Evolutionary conservation across 2,797 vertebrate species (phyloP), one percentile per base, ranked within the genome.

Genomic region (Enteromius unitaeniatus): DNA sequence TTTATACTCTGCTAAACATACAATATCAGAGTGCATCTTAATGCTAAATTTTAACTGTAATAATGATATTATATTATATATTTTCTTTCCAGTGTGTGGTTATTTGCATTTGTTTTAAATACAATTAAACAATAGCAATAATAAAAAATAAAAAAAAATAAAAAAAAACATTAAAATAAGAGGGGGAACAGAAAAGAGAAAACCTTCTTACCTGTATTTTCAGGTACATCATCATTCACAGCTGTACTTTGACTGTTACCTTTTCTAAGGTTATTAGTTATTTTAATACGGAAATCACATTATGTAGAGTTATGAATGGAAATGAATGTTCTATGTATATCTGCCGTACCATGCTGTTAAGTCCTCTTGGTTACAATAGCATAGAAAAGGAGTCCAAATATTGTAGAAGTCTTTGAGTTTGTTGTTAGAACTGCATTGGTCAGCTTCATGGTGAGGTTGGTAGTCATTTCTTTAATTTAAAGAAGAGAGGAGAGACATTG

Each of bases 401-500:
- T 45, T 42, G 28, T 77, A 28, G 6, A 45, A 62, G 8, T 77
- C 15, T 45, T 45, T 76, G 7, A 28, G 8, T 37, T 67, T 65
- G 10, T n/a, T n/a, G n/a, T n/a, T n/a, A n/a, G n/a, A 31, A 64
- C n/a, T 7, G 2, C 6, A 4, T 19, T 65, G 6, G 26, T 64
- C 40, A 78, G 15, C 14, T 76, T 76, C 47, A 64, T 28, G 14
- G 21, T 2, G 6, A 47, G 76, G 40, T 78, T 78, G 55, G n/a
- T 1, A 40, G 6, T 26, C 13, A 70, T 70, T 70, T 70, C 37
- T 42, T 28, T 64, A 3, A 47, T 62, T 55, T 55, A 78, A 6
- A 17, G 23, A 6, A 1, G 31, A 19, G 40, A 19, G 37, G 58
- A 28, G 2, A 55, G 75, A 6, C 15, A 13, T 49, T 49, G 42